Evolutionary conservation across 2,797 vertebrate genomes (phyloP), one percentile per base, ranked within the genome.

Genomic region (Oryzias dopingdopingensis): DNA sequence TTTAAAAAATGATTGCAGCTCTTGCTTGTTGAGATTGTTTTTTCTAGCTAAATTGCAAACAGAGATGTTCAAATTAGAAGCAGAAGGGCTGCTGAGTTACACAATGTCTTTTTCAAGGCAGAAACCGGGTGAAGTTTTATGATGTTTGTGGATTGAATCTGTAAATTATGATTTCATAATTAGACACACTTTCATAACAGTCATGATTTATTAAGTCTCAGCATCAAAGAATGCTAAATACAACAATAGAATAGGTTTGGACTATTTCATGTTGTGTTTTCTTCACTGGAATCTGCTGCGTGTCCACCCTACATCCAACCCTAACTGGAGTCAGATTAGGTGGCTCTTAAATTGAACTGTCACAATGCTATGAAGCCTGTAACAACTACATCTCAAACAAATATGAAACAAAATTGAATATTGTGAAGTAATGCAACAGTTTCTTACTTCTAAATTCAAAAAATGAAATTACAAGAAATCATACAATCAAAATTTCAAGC

Each of bases 141-240:
- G 42, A 58, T 22, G 41, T 65, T 59, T 65, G 52, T 48, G 20
- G 42, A 17, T 59, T 60, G 42, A 18, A 76, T 83, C 58, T 74
- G 79, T 76, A 74, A 82, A 81, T 73, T 66, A 79, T 67, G 46
- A 55, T 13, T 67, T 63, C 53, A 3, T 65, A 52, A 70, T 77
- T 65, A 56, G 42, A 67, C 65, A 59, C 10, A 2, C 66, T 50
- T 29, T 47, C 53, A 63, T 66, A 53, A 50, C 59, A 43, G 43
- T 49, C 16, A 60, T 52, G 26, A 29, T 70, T 70, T 51, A 23
- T 37, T 58, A 23, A 10, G 20, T 60, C 68, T 59, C 12, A 2
- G 37, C 49, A 41, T 73, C 50, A 52, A 55, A 67, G 57, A 47
- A 12, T 67, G 54, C 23, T 72, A 59, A 72, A 24, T 18, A 23